A percentile compares a stretch with the other conserved stretches of the same genome.
phyloP scores from a whole-genome alignment of 2,797 vertebrate species.

The Taenioides sp. region DNA sequence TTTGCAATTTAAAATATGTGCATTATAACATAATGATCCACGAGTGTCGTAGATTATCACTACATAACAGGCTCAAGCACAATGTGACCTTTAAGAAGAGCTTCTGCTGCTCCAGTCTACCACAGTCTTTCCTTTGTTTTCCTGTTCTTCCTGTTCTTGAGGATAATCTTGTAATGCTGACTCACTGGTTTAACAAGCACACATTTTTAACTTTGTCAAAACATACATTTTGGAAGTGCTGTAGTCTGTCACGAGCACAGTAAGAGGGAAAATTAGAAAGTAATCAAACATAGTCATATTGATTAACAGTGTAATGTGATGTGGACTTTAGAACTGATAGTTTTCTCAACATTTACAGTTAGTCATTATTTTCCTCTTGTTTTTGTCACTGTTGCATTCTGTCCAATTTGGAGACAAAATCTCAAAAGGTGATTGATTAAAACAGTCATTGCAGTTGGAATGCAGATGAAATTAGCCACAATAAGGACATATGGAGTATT shows the following conservation, averaged over 20 bases:
- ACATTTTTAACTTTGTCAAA: neutral
- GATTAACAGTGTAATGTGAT: neutral
- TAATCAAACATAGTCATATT: neutral
- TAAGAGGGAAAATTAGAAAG: neutral
- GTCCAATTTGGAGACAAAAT: conserved; percentile 73
- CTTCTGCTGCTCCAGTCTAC: too few relatives aligned
- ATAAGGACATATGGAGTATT: conserved; percentile 21
- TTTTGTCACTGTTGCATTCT: conserved; percentile 64
- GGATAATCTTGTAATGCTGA: neutral
- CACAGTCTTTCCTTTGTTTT: neutral
- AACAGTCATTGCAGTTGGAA: conserved; percentile 45
- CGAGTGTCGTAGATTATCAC: too few relatives aligned
- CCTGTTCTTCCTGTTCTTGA: neutral
- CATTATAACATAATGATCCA: too few relatives aligned
- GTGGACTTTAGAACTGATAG: neutral
- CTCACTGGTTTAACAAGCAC: neutral
- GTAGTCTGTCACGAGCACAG: neutral
- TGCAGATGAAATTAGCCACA: conserved; percentile 37
- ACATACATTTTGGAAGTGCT: neutral
- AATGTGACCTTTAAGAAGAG: too few relatives aligned
- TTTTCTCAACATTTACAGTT: conserved; percentile 27
- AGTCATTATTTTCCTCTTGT: conserved; percentile 52
- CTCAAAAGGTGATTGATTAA: conserved; percentile 74
- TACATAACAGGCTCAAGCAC: too few relatives aligned
- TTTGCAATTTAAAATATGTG: too few relatives aligned